These are phyloP conservation scores for Euschistus heros DNA, from an alignment of 1,140 invertebrate genomes.

Conservation along the genomic window DNA sequence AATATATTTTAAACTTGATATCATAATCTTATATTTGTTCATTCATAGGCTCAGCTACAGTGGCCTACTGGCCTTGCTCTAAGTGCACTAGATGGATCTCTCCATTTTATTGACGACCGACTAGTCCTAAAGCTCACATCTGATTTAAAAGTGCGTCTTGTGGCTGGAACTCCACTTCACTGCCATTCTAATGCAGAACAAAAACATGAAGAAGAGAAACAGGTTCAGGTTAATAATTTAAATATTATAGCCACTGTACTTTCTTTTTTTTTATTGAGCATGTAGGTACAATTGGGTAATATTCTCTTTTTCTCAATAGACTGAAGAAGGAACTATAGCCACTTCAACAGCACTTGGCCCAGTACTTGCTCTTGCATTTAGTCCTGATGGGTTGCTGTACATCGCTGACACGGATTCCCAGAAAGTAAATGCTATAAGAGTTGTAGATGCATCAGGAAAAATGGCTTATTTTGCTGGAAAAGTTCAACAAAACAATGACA, in stretches of 20 bases:
- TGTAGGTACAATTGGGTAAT: too few species aligned
- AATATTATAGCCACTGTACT: too few species aligned
- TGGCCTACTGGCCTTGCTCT: constrained; percentile 91
- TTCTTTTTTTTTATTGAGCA: too few species aligned
- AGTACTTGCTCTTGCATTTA: constrained; percentile 75
- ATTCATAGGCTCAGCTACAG: constrained; percentile 67
- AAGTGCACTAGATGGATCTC: constrained; percentile 82
- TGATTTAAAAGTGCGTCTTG: constrained; percentile 79
- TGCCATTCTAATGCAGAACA: constrained; percentile 47
- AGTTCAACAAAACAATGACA: constrained; percentile 38
- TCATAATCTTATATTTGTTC: constrained; percentile 22
- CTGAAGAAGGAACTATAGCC: constrained; percentile 30
- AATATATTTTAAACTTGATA: background rate
- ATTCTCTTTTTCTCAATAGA: constrained; percentile 16
- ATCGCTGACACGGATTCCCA: constrained; percentile 87
- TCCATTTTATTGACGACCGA: constrained; percentile 92
- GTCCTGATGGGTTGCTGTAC: constrained; percentile 84
- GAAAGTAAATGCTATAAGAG: constrained; percentile 75
- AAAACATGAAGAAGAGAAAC: constrained; percentile 22
- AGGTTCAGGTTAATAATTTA: constrained; percentile 15
- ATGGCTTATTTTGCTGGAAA: constrained; percentile 74
- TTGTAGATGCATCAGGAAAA: constrained; percentile 68
- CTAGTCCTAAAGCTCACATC: constrained; percentile 83
- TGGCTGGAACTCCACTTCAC: constrained; percentile 83
- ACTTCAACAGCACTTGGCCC: constrained; percentile 55